phyloP scores from a whole-genome alignment of 1,140 invertebrate genomes.

The Mamestra configurata region DNA sequence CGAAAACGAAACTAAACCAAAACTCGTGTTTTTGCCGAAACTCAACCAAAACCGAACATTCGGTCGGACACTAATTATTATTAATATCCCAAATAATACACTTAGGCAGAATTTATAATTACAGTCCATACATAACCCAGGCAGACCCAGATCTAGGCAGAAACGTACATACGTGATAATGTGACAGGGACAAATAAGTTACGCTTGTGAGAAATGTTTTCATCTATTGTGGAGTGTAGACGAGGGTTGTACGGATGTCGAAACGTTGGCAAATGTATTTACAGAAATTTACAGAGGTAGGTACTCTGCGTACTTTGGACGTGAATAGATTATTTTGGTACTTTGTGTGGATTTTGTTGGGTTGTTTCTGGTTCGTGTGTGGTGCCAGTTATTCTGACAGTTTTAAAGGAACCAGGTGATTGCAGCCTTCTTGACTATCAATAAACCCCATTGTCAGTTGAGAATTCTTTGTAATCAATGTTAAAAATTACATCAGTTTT shows the following conservation, averaged over 20 bases:
- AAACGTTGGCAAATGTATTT: conserved; percentile 32
- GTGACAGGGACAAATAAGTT: conserved; percentile 32
- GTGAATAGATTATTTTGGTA: not conserved
- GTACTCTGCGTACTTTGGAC: not conserved
- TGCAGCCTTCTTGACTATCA: too few species aligned
- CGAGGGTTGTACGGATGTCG: conserved; percentile 24
- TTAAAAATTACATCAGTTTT: too few species aligned
- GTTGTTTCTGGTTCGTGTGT: not conserved
- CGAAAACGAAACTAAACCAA: too few species aligned
- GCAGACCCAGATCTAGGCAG: not conserved
- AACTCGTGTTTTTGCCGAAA: too few species aligned
- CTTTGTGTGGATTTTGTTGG: not conserved
- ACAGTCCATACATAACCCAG: not conserved
- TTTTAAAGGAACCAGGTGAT: not conserved
- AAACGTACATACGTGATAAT: not conserved
- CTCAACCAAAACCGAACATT: too few species aligned
- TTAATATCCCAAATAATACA: too few species aligned
- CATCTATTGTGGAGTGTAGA: conserved; percentile 15
- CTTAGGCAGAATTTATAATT: not conserved
- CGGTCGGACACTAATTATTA: too few species aligned
- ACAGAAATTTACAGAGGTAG: conserved; percentile 20
- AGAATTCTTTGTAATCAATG: too few species aligned
- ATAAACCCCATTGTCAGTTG: too few species aligned
- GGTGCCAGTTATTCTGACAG: not conserved
- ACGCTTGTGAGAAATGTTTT: conserved; percentile 23